These are phyloP conservation scores for Bujurquina vittata DNA, from an alignment of 2,113 vertebrate species.

Conservation along the genomic window DNA sequence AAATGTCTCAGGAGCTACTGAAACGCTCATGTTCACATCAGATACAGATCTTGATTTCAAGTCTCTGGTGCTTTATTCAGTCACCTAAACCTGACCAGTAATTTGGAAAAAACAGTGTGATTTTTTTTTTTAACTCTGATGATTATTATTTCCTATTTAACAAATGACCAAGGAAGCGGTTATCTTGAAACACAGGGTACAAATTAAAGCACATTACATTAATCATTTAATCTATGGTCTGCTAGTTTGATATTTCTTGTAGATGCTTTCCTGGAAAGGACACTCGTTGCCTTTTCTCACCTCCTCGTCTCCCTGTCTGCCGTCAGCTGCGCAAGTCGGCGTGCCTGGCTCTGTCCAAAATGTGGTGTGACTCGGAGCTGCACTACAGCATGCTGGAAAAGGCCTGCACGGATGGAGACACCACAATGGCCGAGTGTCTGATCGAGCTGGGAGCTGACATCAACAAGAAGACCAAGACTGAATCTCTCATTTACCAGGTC, in stretches of 20 bases:
- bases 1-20: not conserved
- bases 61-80: not conserved
- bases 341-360: conserved; percentile 89
- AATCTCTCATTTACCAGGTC: conserved; percentile 93
- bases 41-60: not conserved
- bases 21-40: not conserved
- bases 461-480: conserved; percentile 85
- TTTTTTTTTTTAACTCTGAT: not conserved
- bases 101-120: not conserved
- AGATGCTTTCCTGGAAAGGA: not conserved
- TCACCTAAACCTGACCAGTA: not conserved
- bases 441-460: conserved; percentile 89
- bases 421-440: conserved; percentile 88
- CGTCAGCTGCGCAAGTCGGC: conserved; percentile 85
- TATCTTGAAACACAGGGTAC: not conserved
- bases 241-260: not conserved
- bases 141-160: not conserved
- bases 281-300: not conserved
- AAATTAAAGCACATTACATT: not conserved
- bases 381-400: conserved; percentile 88
- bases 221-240: not conserved
- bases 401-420: conserved; percentile 86
- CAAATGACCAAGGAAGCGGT: not conserved
- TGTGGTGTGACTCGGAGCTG: conserved; percentile 84
- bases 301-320: not conserved